Conservation (phyloP, 1,140 invertebrate species). For the Papilio xuthus region DNA sequence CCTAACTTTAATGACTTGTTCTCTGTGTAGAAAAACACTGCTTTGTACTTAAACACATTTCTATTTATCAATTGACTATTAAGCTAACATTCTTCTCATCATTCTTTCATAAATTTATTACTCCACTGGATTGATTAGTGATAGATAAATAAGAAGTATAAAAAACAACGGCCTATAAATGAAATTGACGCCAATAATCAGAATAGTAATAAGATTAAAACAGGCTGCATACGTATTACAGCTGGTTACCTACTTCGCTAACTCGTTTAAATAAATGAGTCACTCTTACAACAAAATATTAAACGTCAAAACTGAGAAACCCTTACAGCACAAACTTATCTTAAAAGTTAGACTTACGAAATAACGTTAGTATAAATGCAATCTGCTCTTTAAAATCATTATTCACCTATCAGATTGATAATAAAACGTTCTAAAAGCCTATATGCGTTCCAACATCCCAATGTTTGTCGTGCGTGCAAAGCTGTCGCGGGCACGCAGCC, state of each 20-base stretch:
- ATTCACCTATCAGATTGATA: neutral
- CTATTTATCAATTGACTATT: too few species aligned
- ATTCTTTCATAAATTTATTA: too few species aligned
- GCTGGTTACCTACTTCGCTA: neutral
- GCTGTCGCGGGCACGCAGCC: constrained; percentile 42
- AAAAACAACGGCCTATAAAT: neutral
- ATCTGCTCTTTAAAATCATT: neutral
- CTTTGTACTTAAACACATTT: too few species aligned
- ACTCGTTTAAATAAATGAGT: neutral
- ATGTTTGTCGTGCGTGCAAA: constrained; percentile 33
- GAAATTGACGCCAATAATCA: neutral
- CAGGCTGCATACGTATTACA: neutral
- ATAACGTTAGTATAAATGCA: neutral
- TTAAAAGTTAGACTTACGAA: too few species aligned
- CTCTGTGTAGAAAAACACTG: neutral
- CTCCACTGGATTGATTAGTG: too few species aligned
- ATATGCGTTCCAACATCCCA: neutral
- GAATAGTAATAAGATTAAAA: neutral
- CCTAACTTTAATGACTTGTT: neutral
- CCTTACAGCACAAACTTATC: too few species aligned
- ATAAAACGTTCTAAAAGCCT: neutral
- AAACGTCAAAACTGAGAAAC: neutral
- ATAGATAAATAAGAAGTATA: too few species aligned
- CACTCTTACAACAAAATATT: neutral
- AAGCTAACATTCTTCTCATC: too few species aligned